These are phyloP conservation scores for Urosaurus nigricauda DNA, from an alignment of 2,797 vertebrate genomes.

Conservation along the genomic window DNA sequence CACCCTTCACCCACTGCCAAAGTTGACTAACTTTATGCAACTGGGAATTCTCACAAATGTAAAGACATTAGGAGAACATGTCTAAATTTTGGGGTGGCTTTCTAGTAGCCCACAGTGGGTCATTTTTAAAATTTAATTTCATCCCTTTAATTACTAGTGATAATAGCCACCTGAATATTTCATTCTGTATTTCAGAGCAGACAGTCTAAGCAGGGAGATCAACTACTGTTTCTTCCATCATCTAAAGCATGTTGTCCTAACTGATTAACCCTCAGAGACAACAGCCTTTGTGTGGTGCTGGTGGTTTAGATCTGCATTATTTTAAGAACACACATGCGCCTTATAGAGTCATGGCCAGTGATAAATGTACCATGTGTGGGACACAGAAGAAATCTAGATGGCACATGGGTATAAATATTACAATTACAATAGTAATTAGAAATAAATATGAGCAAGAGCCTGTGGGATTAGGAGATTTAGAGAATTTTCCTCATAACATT, in stretches of 20 bases:
- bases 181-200: conserved; percentile 60
- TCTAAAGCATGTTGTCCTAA: neutral
- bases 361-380: no score
- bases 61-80: conserved; percentile 26
- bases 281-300: neutral
- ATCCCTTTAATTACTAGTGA: conserved; percentile 63
- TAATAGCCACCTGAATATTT: conserved; percentile 60
- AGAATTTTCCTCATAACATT: no score
- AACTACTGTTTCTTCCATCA: conserved; percentile 20
- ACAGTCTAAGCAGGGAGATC: neutral
- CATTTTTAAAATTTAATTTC: conserved; percentile 1
- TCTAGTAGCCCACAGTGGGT: no score
- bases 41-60: neutral
- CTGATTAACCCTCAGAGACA: conserved; percentile 46
- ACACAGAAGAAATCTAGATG: no score
- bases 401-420: no score
- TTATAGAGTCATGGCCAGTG: no score
- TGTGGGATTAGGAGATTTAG: no score
- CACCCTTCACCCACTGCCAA: neutral
- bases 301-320: neutral
- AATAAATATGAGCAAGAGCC: no score
- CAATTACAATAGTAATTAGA: no score
- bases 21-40: neutral
- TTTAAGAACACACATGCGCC: neutral
- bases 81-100: conserved; percentile 28